Evolutionary conservation across 1,140 invertebrate genomes (phyloP).

Genomic region (Hyles vespertilio): DNA sequence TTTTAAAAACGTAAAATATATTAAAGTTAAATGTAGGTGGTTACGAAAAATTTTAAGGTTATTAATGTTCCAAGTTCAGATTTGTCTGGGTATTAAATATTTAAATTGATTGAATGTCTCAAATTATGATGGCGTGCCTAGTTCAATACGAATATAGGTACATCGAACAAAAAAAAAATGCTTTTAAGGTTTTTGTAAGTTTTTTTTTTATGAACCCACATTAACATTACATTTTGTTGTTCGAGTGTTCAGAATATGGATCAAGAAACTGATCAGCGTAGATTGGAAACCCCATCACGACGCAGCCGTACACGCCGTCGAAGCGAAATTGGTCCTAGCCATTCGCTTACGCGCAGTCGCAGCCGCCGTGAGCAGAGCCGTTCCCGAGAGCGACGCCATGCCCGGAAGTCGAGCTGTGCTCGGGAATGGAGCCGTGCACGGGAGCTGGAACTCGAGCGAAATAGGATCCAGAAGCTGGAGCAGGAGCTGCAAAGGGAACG

Average conservation of each 20-base stretch:
- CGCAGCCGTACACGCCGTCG: neutral
- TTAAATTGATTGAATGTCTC: too few species aligned
- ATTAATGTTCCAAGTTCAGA: too few species aligned
- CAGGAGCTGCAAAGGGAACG: slow-evolving; percentile 4
- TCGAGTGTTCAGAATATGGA: slow-evolving; percentile 12
- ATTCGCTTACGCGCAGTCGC: neutral
- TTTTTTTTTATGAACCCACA: neutral
- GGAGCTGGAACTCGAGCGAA: neutral
- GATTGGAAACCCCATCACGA: neutral
- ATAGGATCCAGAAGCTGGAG: slow-evolving; percentile 5
- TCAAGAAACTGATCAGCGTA: neutral
- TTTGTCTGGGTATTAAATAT: too few species aligned
- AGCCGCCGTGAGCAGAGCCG: neutral
- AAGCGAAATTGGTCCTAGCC: neutral
- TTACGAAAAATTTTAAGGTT: too few species aligned
- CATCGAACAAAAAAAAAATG: too few species aligned
- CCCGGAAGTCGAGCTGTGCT: neutral
- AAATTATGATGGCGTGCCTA: too few species aligned
- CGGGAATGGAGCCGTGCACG: too few species aligned
- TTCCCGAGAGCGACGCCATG: neutral
- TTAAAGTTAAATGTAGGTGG: too few species aligned
- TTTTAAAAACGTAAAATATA: too few species aligned
- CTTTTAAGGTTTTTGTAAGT: too few species aligned
- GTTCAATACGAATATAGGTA: too few species aligned
- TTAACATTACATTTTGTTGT: neutral